Base-by-base conservation (phyloP, 2,888 invertebrate species). In the Neuroscelio doddi region DNA sequence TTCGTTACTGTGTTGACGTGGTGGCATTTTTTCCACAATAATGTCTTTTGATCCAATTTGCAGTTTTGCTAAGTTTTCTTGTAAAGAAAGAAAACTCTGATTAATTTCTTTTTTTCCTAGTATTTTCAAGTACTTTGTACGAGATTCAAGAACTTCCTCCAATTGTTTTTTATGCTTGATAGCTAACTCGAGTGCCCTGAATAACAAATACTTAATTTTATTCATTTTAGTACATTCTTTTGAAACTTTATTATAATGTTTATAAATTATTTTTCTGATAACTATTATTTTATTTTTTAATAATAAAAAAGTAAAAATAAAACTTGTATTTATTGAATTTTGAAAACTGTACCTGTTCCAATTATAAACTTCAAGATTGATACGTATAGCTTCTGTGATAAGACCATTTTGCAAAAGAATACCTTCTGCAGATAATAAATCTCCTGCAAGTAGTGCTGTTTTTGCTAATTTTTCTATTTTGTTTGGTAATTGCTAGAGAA, bases 341-440 rank as follows among this genome's bases (percentile, higher is more conserved):
- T n/a, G n/a, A n/a, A n/a, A n/a, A n/a, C n/a, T n/a, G n/a, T n/a
- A 91, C 91, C 91, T 88, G 71, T 89, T 90, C 92, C 93, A 94
- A 72, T 91, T 90, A 79, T 91, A 92, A 67, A 91, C 86, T 71
- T 89, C 87, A 10, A 93, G 85, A 81, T 93, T 91, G 29, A 90
- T 86, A 85, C 90, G 89, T 74, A 94, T 90, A 1, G 93, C 92
- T 75, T 91, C 87, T 77, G 90, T 90, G 17, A 89, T 86, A 69
- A 90, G 86, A 36, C 90, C 90, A 71, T 90, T 90, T 78, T 90
- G 90, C 29, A 93, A 84, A 9, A 93, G 85, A 67, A 91, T 88
- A 3, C 89, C 88, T 84, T 94, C 93, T 0, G 93, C 92, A 67
- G 92, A 92, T 63, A 88, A 86, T 0, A 88, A 81, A 77, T 90